phyloP scores from a whole-genome alignment of 2,113 vertebrate genomes.

The Stegastes partitus region DNA sequence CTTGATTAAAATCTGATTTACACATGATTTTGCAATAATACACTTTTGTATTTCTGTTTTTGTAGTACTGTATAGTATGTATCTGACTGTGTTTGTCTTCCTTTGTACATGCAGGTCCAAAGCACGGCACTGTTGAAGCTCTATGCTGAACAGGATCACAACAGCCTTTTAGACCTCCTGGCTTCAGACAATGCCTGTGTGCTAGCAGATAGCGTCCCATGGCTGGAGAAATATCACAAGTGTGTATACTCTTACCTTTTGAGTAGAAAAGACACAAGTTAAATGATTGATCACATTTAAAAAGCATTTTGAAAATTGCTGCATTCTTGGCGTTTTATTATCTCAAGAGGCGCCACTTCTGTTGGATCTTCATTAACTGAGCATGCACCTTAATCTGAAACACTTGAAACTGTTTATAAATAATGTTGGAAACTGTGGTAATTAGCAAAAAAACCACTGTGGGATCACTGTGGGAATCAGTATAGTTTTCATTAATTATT shows the following conservation, averaged over 20 bases:
- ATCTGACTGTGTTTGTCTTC: background rate
- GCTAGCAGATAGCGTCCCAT: slow-evolving; percentile 91
- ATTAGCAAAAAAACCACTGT: slow-evolving; percentile 9
- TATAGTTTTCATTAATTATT: slow-evolving; percentile 33
- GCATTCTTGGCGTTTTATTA: background rate
- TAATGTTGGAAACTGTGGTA: background rate
- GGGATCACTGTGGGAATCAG: slow-evolving; percentile 18
- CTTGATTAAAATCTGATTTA: background rate
- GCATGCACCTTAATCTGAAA: background rate
- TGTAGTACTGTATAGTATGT: background rate
- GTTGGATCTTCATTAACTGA: background rate
- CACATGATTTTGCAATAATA: background rate
- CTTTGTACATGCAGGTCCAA: slow-evolving; percentile 85
- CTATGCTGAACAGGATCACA: slow-evolving; percentile 93
- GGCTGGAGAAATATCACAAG: slow-evolving; percentile 98
- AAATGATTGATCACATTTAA: background rate
- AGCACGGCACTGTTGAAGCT: slow-evolving; percentile 94
- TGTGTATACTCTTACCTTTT: slow-evolving; percentile 74
- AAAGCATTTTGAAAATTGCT: background rate
- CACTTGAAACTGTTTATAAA: background rate
- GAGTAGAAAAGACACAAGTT: no score
- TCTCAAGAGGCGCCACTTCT: background rate
- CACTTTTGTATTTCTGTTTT: background rate
- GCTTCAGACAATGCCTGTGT: slow-evolving; percentile 93
- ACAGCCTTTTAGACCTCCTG: slow-evolving; percentile 94